A percentile compares a stretch with the other conserved stretches of the same genome.
These are phyloP conservation scores for Alentia gelatinosa DNA, from an alignment of 2,888 invertebrate species.

Conservation along the genomic window DNA sequence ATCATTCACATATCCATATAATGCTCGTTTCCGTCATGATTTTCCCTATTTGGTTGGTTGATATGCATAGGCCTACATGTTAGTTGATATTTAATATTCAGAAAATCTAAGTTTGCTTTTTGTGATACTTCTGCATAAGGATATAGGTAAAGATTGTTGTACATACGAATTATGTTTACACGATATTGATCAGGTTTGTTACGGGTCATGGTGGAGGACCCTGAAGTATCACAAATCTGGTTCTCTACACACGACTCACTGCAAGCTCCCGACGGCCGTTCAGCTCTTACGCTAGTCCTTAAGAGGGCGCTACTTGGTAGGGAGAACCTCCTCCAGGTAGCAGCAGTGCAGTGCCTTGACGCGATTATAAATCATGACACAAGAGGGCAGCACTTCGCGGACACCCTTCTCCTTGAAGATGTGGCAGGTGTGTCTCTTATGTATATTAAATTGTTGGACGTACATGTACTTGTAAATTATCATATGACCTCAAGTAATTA, in stretches of 20 bases:
- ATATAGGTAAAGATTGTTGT: too few species aligned
- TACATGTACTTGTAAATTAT: too few species aligned
- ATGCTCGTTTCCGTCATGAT: too few species aligned
- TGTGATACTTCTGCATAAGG: too few species aligned
- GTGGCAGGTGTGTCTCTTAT: constrained; percentile 17
- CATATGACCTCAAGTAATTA: too few species aligned
- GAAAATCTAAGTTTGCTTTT: too few species aligned
- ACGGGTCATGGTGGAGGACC: constrained; percentile 25
- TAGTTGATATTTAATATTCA: too few species aligned
- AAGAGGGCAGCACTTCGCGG: constrained; percentile 53
- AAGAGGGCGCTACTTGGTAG: constrained; percentile 46
- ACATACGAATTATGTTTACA: too few species aligned
- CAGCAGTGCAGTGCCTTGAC: constrained; percentile 39
- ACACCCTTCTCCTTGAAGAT: constrained; percentile 10
- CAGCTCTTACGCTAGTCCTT: constrained; percentile 21
- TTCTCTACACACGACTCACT: background rate
- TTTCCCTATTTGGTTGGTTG: too few species aligned
- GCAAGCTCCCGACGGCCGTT: background rate
- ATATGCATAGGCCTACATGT: too few species aligned
- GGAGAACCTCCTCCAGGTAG: constrained; percentile 24
- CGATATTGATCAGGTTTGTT: constrained; percentile 32
- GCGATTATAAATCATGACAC: background rate
- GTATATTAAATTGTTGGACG: too few species aligned
- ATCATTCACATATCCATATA: too few species aligned
- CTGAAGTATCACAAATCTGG: background rate